Base-by-base conservation (phyloP, 2,797 vertebrate species). In the Lagocephalus sceleratus region DNA sequence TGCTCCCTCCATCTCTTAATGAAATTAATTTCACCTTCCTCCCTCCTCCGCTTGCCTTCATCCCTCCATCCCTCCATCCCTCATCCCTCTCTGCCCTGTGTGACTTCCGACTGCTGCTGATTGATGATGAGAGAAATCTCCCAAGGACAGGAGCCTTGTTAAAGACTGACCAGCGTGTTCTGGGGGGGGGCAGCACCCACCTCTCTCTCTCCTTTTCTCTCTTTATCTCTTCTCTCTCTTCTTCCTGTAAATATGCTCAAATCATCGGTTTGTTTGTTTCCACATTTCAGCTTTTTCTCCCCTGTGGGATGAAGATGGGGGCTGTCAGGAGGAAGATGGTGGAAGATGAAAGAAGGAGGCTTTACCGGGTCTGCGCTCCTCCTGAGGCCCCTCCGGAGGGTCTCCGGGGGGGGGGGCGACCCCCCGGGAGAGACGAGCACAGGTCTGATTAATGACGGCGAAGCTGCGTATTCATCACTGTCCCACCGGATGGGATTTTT, bases 391-490 rank as follows among this genome's bases (percentile, higher is more conserved):
- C 63, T 17, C 45, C 9, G 43, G 74, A 60, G 57, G 54, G 71
- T 8, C 29, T 29, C 11, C 29, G 3, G 62, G 22, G 8, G 2
- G 73, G 63, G 57, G 54, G 71, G 63, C 23, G 5, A 1, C 1
- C 53, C 57, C 65, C 58, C 32, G 48, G 32, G 66, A 76, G 70
- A 66, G 81, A 75, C 71, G 73, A 53, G 60, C 68, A 1, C 46
- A 5, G 7, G 54, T 54, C 83, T 89, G 85, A 89, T 86, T 83
- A 86, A 91, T 88, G 87, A 82, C 63, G 59, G 39, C n/a, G 67
- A 70, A 53, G 63, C 68, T 44, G 12, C 15, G 63, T 58, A 88
- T 90, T 81, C 70, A 89, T 89, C 87, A 86, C 73, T 75, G 72
- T 71, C 71, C 64, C 69, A 60, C 73, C 47, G 45, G 57, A 57